These are phyloP conservation scores for Metopia argyrocephala DNA, from an alignment of 2,888 invertebrate genomes.

Conservation along the genomic window DNA sequence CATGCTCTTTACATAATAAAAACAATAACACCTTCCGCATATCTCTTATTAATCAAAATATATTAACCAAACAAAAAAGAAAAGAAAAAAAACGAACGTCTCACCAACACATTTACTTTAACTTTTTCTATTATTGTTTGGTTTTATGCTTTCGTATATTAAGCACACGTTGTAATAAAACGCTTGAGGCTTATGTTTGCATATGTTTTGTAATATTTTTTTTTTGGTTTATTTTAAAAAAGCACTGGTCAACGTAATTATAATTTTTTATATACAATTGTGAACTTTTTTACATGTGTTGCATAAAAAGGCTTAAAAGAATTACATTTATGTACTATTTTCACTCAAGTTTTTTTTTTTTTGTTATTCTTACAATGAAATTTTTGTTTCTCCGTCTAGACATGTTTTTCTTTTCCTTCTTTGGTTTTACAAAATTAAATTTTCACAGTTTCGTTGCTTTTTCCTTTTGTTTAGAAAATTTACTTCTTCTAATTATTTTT, in stretches of 20 bases:
- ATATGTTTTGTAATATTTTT: neutral
- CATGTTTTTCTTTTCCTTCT: neutral
- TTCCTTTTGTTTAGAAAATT: neutral
- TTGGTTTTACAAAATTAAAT: neutral
- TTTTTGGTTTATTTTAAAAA: neutral
- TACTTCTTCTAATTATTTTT: neutral
- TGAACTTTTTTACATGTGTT: neutral
- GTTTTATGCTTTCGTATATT: neutral
- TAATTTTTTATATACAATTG: neutral
- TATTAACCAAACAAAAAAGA: neutral
- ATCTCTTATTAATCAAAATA: too few relatives aligned
- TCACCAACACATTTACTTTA: neutral
- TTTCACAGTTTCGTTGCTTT: neutral
- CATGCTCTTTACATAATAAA: constrained; percentile 1
- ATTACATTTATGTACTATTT: constrained; percentile 6
- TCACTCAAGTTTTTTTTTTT: neutral
- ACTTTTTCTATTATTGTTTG: neutral
- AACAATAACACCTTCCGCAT: neutral
- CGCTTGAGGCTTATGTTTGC: neutral
- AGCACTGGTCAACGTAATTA: neutral
- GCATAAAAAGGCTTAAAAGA: neutral
- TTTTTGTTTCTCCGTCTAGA: neutral
- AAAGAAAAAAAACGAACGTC: neutral
- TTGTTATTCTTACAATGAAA: neutral
- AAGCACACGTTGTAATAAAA: neutral